Evolutionary conservation across 2,888 invertebrate species (phyloP), one percentile per base, ranked within the genome.

Genomic region (Caenorhabditis sp.): DNA sequence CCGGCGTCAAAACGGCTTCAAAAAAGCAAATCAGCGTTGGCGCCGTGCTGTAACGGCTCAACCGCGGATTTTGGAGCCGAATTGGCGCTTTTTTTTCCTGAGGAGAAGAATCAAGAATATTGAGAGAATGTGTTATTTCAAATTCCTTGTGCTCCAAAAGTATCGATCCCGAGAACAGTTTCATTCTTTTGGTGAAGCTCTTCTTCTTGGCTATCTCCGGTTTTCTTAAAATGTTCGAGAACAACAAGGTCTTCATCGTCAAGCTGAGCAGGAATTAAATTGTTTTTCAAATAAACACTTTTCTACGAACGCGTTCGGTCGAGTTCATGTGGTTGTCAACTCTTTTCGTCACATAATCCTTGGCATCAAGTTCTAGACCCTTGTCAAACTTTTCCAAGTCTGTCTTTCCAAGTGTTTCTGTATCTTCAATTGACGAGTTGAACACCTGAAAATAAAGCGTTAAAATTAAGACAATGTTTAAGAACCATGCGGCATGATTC

Each of bases 121-220:
- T 27, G 35, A 35, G 6, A 35, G 13, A 9, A 13, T 9, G 30
- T 35, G 4, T 7, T 35, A 6, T 35, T 35, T 68, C 41, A 68
- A 17, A 72, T 72, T 30, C 72, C 72, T 30, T 62, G 72, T 15
- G 72, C 56, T 24, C 72, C 72, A 58, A 72, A 72, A 20, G 72
- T 72, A 9, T 72, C 62, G 6, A 72, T 56, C 41, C 72, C 72
- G 9, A 72, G 56, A 8, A 62, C 71, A n/a, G 72, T 72, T 13
- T 55, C 72, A 48, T 72, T 72, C 9, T 45, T 55, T 6, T 48
- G 46, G 9, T n/a, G 48, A 8, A 13, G 32, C 7, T 53, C 35
- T 5, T 50, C 58, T 26, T 70, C 68, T 11, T 11, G n/a, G 26
- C 27, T 26, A 8, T 22, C 24, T 27, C 13, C 15, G 9, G 59